Base-by-base conservation (phyloP, 2,888 invertebrate genomes). In the Andrena chrysosceles region DNA sequence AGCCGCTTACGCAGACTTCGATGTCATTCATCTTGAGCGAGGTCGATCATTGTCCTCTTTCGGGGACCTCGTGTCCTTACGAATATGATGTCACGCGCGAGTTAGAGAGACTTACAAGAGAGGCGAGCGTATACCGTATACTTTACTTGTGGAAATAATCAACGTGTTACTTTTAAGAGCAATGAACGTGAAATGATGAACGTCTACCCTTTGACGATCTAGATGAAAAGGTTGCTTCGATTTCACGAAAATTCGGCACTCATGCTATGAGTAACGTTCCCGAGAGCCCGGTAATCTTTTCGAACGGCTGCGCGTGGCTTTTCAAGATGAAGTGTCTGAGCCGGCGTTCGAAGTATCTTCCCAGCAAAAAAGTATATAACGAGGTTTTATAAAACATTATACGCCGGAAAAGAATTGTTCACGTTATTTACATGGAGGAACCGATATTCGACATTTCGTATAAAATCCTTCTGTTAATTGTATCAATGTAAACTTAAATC, bases 1-100 rank as follows among this genome's bases (percentile, higher is more conserved):
- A 76, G 72, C 64, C 83, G 84, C 79, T 84, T 84, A 84, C 84
- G 84, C 82, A 76, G 83, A 78, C 84, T 84, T 84, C 83, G 76
- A 73, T 84, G 83, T 83, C 84, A 79, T 84, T 84, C 83, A 82
- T 84, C 83, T 83, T 83, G 71, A 77, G 83, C 66, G 82, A 79
- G 78, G 75, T 72, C 82, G 82, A 84, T 82, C 78, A 83, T 83
- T 79, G 78, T 75, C 76, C 76, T 62, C 78, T 74, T 75, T 83
- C 42, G 52, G 48, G 60, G 59, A 60, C 69, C 35, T 72, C 66
- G 33, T 64, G 64, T 72, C 54, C 48, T 67, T 54, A 71, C 26
- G n/a, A 72, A 49, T 49, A 74, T 52, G 33, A 66, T 74, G 60
- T 75, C 75, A 42, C 49, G 49, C 23, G 54, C 31, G n/a, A 59